Evolutionary conservation across 2,797 vertebrate species (phyloP).

Genomic region (Dryobates pubescens): DNA sequence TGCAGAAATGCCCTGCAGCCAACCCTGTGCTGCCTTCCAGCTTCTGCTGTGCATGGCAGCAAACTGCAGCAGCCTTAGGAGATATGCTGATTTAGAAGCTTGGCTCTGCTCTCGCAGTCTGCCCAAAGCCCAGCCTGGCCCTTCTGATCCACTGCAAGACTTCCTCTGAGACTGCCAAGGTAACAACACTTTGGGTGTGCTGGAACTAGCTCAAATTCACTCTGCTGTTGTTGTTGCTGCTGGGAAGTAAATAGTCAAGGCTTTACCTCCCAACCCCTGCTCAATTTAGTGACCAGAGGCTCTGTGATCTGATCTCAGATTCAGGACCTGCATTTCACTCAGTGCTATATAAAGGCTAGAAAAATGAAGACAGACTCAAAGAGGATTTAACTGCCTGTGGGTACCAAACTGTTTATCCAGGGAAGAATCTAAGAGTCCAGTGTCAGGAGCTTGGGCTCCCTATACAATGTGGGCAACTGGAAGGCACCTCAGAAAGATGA

Average conservation of each 20-base stretch:
- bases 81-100: not conserved
- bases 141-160: not conserved
- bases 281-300: not conserved
- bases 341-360: not conserved
- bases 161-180: not conserved
- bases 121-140: not conserved
- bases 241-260: not conserved
- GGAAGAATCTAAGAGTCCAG: not conserved
- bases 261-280: not conserved
- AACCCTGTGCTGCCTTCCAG: not conserved
- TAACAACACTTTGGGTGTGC: not conserved
- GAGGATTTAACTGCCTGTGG: not conserved
- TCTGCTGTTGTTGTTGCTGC: not conserved
- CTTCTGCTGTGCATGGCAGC: not conserved
- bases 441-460: not conserved
- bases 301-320: not conserved
- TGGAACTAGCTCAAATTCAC: not conserved
- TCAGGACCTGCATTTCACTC: not conserved
- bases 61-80: not conserved
- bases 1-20: not conserved
- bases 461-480: not conserved
- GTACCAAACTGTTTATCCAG: not conserved
- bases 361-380: not conserved
- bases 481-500: not conserved
- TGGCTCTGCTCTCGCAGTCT: rapidly evolving